A percentile compares a stretch with the other conserved stretches of the same genome.
phyloP scores from a whole-genome alignment of 2,113 vertebrate genomes.

The Suricata suricatta region DNA sequence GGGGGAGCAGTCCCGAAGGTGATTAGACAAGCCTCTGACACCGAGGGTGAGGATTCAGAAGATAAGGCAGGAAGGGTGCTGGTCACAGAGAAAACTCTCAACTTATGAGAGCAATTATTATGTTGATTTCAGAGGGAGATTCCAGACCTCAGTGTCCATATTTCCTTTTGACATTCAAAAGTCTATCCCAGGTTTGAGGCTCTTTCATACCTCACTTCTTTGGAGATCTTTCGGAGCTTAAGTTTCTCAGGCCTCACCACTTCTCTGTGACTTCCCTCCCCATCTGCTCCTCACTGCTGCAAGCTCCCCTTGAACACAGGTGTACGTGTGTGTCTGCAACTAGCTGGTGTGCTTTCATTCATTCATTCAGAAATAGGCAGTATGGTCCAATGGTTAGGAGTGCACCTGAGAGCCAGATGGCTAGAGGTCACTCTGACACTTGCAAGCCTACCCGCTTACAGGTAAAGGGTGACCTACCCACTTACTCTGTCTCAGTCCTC shows the following conservation, averaged over 20 bases:
- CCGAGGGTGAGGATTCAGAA: background rate
- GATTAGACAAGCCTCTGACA: background rate
- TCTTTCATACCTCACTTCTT: background rate
- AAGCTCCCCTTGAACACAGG: background rate
- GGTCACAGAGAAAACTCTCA: background rate
- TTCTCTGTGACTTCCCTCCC: background rate
- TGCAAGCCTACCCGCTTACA: background rate
- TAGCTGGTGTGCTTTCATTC: background rate
- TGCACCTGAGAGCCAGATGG: background rate
- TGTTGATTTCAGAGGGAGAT: background rate
- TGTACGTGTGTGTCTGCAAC: background rate
- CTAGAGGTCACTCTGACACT: background rate
- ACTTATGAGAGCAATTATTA: background rate
- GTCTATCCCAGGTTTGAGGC: background rate
- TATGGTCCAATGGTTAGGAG: background rate
- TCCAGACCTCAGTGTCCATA: too few species aligned
- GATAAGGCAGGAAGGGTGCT: background rate
- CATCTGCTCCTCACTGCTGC: background rate
- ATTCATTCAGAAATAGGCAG: background rate
- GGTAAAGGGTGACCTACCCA: background rate
- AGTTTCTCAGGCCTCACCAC: background rate
- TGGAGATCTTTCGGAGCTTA: background rate
- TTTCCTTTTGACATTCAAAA: background rate
- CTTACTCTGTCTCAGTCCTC: background rate
- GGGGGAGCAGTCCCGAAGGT: rapidly evolving